A percentile compares a stretch with the other conserved stretches of the same genome.
Evolutionary conservation across 2,888 invertebrate genomes (phyloP).

Genomic region (Drepanosiphum platanoidis): DNA sequence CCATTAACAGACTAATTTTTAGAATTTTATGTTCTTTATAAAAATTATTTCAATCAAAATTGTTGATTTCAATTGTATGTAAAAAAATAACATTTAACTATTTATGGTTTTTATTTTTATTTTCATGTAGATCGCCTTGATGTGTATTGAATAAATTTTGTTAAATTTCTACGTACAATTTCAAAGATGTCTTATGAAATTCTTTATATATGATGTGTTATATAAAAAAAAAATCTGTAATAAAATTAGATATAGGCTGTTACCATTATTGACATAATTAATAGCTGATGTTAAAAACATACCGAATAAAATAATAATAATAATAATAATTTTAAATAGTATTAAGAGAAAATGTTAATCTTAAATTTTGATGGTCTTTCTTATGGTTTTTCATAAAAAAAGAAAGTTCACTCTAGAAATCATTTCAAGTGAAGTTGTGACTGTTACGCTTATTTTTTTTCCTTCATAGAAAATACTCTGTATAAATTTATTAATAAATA

Average conservation of each 20-base stretch:
- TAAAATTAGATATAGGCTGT: slow-evolving; percentile 54
- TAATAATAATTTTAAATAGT: slow-evolving; percentile 50
- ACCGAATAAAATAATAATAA: slow-evolving; percentile 12
- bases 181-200: slow-evolving; percentile 27
- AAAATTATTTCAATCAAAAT: slow-evolving; percentile 46
- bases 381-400: slow-evolving; percentile 45
- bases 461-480: slow-evolving; percentile 61
- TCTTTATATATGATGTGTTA: slow-evolving; percentile 29
- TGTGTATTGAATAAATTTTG: slow-evolving; percentile 47
- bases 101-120: slow-evolving; percentile 43
- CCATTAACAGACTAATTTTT: slow-evolving; percentile 52
- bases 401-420: slow-evolving; percentile 41
- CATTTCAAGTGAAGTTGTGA: slow-evolving; percentile 57
- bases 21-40: slow-evolving; percentile 30
- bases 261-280: slow-evolving; percentile 59
- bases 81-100: slow-evolving; percentile 39
- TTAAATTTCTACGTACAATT: slow-evolving; percentile 49
- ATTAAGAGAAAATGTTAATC: slow-evolving; percentile 37
- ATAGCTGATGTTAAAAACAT: slow-evolving; percentile 46
- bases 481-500: slow-evolving; percentile 54
- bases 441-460: slow-evolving; percentile 61
- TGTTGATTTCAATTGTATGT: slow-evolving; percentile 51
- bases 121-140: slow-evolving; percentile 47
- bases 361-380: slow-evolving; percentile 41
- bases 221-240: slow-evolving; percentile 47